These are phyloP conservation scores for Bufo bufo DNA, from an alignment of 2,113 vertebrate species.

Conservation along the genomic window DNA sequence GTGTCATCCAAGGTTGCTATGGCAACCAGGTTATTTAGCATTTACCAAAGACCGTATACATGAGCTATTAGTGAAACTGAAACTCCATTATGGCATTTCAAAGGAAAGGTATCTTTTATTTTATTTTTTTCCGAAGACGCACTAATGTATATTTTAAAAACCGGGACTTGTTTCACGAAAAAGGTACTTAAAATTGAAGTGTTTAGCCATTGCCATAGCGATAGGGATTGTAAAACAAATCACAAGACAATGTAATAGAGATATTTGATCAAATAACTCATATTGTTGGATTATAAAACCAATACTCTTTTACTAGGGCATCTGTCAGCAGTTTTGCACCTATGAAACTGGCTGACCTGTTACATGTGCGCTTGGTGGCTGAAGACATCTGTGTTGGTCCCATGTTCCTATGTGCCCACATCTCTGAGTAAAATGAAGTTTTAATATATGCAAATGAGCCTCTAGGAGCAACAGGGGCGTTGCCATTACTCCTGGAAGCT, in stretches of 20 bases:
- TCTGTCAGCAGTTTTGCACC: too few relatives aligned
- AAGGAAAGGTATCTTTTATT: neutral
- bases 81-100: neutral
- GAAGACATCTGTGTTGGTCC: too few relatives aligned
- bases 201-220: neutral
- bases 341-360: too few relatives aligned
- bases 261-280: neutral
- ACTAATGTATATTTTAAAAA: neutral
- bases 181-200: neutral
- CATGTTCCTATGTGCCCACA: too few relatives aligned
- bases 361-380: too few relatives aligned
- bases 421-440: too few relatives aligned
- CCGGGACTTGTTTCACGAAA: neutral
- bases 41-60: neutral
- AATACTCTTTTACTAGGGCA: too few relatives aligned
- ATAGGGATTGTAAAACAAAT: neutral
- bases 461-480: too few relatives aligned
- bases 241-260: too few relatives aligned
- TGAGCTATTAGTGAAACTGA: neutral
- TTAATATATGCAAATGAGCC: too few relatives aligned
- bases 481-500: too few relatives aligned
- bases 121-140: neutral
- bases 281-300: neutral
- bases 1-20: neutral
- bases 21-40: constrained; percentile 24